phyloP scores from a whole-genome alignment of 2,888 invertebrate species.

The Eristalis pertinax region DNA sequence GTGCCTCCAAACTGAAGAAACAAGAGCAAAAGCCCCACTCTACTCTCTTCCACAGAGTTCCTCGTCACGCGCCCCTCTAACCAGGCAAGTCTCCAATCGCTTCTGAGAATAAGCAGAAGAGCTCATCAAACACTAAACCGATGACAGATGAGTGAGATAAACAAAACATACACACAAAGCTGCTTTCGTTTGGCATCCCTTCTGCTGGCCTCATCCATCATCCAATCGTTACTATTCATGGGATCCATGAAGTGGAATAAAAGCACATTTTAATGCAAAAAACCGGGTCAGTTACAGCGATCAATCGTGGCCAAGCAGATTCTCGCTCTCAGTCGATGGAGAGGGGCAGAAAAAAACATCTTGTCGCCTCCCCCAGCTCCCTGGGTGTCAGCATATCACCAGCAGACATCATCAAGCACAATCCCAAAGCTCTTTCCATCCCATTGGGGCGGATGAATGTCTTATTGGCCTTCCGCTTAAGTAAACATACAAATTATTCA shows the following conservation, averaged over 20 bases:
- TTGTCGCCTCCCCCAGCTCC: constrained; percentile 29
- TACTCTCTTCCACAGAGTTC: neutral
- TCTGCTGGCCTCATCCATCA: constrained; percentile 44
- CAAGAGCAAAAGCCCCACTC: neutral
- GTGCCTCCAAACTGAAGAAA: too few relatives aligned
- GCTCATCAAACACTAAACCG: neutral
- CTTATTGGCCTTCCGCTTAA: constrained; percentile 62
- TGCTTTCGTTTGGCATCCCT: constrained; percentile 15
- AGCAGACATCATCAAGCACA: neutral
- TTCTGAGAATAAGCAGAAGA: neutral
- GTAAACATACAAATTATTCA: constrained; percentile 63
- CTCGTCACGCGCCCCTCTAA: too few relatives aligned
- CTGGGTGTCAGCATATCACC: constrained; percentile 6
- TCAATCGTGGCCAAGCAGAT: constrained; percentile 50
- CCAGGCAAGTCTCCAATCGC: neutral
- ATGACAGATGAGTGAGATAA: neutral
- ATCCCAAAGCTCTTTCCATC: neutral
- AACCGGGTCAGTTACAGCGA: constrained; percentile 55
- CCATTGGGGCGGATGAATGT: constrained; percentile 46
- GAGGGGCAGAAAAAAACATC: constrained; percentile 25
- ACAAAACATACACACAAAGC: neutral
- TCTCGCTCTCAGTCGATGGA: neutral
- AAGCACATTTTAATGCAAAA: constrained; percentile 53
- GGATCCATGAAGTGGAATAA: constrained; percentile 31
- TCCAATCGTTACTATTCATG: constrained; percentile 63